Evolutionary conservation across 2,888 invertebrate species (phyloP), one percentile per base, ranked within the genome.

Genomic region (Nomada lathburiana): DNA sequence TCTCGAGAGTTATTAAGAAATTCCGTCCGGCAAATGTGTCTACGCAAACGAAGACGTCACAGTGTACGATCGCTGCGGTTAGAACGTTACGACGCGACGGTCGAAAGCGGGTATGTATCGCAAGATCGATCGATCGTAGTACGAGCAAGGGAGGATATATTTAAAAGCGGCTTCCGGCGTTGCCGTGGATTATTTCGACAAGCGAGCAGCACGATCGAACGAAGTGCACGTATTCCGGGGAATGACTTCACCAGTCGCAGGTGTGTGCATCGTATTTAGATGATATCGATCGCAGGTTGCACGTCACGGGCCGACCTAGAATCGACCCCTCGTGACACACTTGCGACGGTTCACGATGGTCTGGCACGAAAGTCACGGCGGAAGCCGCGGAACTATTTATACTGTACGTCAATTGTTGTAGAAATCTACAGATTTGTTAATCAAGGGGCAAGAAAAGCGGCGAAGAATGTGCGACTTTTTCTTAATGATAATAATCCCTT

Each of bases 291-390:
- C 74, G 63, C 20, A 26, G 11, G 47, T 44, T 69, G 71, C 76
- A 82, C 89, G 89, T 89, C 89, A 89, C 75, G 78, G 82, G 82
- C 50, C 84, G 89, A 85, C 89, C 89, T 87, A 90, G 80, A 87
- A 86, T 86, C 88, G 82, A 88, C 88, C 86, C 88, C 59, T 80
- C 80, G 72, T 87, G 88, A 88, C 88, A 87, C 76, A 84, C 65
- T 87, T 87, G 13, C 67, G 13, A 42, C 10, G 72, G 60, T 68
- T 68, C 79, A 75, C 83, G 75, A 55, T 68, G 72, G 57, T 53
- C 67, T 71, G 23, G 52, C 83, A 71, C 78, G 83, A 83, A 70
- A 59, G 18, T 36, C 50, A 10, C 18, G 11, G 7, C 64, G 47
- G 73, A 77, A 76, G 65, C 62, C 47, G 23, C 57, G 23, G 26